A percentile compares a stretch with the other conserved stretches of the same genome.
These are phyloP conservation scores for Calephelis virginiensis DNA, from an alignment of 1,140 invertebrate genomes.

Conservation along the genomic window DNA sequence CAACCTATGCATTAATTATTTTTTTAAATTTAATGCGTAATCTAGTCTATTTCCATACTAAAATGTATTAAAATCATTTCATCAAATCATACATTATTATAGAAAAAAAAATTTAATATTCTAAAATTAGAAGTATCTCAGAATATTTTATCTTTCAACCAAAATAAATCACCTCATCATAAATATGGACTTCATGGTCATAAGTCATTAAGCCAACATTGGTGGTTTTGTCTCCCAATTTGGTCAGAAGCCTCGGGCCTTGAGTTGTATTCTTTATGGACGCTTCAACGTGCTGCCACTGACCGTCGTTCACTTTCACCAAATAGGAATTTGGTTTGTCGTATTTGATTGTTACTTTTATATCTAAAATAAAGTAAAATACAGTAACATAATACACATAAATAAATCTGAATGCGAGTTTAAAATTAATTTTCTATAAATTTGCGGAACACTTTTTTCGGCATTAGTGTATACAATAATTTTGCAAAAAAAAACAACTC, in stretches of 20 bases:
- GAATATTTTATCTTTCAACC: neutral
- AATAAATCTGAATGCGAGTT: neutral
- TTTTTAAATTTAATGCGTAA: too few species aligned
- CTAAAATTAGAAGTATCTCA: neutral
- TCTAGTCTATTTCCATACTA: too few species aligned
- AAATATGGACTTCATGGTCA: slow-evolving; percentile 59
- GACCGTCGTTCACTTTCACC: slow-evolving; percentile 53
- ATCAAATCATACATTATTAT: too few species aligned
- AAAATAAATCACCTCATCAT: slow-evolving; percentile 53
- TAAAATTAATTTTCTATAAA: too few species aligned
- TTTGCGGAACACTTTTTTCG: too few species aligned
- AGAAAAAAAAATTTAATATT: too few species aligned
- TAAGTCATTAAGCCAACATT: slow-evolving; percentile 55
- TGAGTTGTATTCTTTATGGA: slow-evolving; percentile 32
- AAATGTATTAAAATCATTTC: too few species aligned
- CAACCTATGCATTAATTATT: too few species aligned
- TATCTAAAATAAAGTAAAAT: slow-evolving; percentile 41
- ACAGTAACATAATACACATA: neutral
- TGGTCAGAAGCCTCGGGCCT: slow-evolving; percentile 46
- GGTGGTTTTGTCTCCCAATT: slow-evolving; percentile 47
- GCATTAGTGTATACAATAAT: too few species aligned
- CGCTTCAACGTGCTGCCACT: slow-evolving; percentile 50
- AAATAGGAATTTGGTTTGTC: slow-evolving; percentile 46
- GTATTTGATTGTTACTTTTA: slow-evolving; percentile 52
- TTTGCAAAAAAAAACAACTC: too few species aligned